phyloP scores from a whole-genome alignment of 2,113 vertebrate genomes.

The Dolichotis patagonum region DNA sequence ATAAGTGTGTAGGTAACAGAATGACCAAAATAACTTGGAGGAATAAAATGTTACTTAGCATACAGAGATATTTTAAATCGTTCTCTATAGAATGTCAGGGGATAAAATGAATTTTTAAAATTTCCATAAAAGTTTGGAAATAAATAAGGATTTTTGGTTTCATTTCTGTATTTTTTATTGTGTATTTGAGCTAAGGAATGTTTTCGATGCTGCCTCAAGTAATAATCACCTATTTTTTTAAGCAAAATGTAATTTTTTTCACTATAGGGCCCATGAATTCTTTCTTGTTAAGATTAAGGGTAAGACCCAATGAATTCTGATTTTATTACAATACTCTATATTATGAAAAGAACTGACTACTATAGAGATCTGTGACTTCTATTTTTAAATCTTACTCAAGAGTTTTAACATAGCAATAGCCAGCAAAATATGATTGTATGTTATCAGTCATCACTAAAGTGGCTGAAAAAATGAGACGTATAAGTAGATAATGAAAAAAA shows the following conservation, averaged over 20 bases:
- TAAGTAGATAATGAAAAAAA: background rate
- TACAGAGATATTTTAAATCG: background rate
- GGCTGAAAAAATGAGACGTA: background rate
- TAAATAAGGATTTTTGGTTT: background rate
- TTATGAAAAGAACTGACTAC: background rate
- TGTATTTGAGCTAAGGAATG: background rate
- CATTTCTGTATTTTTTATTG: too few relatives aligned
- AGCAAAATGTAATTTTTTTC: background rate
- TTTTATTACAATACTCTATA: background rate
- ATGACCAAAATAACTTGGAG: slow-evolving; percentile 20
- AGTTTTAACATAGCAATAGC: background rate
- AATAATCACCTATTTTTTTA: slow-evolving; percentile 41
- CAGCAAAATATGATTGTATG: background rate
- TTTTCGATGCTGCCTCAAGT: background rate
- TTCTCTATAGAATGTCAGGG: background rate
- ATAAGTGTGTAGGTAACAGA: background rate
- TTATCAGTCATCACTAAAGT: background rate
- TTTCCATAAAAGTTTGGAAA: background rate
- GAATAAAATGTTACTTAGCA: slow-evolving; percentile 24
- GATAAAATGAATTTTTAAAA: background rate
- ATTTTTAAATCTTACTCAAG: background rate
- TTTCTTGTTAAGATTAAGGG: background rate
- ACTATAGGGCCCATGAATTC: background rate
- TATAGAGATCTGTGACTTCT: background rate
- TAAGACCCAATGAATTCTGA: background rate